Conservation (phyloP, 2,113 vertebrate genomes). For the Alouatta palliata region DNA sequence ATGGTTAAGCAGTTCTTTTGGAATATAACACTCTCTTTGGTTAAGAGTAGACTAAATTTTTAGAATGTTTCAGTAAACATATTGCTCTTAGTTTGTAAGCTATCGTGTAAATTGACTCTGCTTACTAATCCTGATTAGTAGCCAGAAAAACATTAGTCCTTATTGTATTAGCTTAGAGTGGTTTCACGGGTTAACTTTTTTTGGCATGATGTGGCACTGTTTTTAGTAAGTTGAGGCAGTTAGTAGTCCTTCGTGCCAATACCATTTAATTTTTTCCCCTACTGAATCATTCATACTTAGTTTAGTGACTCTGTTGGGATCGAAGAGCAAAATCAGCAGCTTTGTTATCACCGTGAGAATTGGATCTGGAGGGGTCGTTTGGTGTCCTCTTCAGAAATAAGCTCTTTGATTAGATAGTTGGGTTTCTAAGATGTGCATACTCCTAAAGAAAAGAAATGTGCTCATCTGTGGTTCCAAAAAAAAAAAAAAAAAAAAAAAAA, state of each 20-base stretch:
- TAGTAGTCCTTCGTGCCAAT: constrained; percentile 43
- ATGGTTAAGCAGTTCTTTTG: neutral
- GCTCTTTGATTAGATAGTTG: neutral
- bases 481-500: neutral
- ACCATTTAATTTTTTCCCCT: constrained; percentile 35
- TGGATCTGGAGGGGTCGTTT: neutral
- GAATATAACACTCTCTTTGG: neutral
- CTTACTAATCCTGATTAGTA: constrained; percentile 33
- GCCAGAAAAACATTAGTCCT: constrained; percentile 58
- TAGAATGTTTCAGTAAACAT: constrained; percentile 26
- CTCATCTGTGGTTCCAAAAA: neutral
- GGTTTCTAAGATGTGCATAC: neutral
- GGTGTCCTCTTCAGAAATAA: neutral
- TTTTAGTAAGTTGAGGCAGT: constrained; percentile 34
- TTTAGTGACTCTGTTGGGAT: constrained; percentile 36
- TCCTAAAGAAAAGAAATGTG: constrained; percentile 15
- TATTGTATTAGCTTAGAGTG: constrained; percentile 46
- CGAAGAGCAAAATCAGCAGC: constrained; percentile 45
- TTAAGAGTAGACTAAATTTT: neutral
- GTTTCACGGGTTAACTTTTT: constrained; percentile 62
- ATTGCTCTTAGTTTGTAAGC: constrained; percentile 32
- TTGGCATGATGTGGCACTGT: constrained; percentile 30
- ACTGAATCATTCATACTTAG: constrained; percentile 55
- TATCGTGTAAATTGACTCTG: constrained; percentile 36
- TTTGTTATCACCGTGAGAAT: constrained; percentile 35